Percentiles rank a stretch among this genome's conserved stretches.
These are phyloP conservation scores for Felis chaus DNA, from an alignment of 2,113 vertebrate genomes.

Conservation along the genomic window DNA sequence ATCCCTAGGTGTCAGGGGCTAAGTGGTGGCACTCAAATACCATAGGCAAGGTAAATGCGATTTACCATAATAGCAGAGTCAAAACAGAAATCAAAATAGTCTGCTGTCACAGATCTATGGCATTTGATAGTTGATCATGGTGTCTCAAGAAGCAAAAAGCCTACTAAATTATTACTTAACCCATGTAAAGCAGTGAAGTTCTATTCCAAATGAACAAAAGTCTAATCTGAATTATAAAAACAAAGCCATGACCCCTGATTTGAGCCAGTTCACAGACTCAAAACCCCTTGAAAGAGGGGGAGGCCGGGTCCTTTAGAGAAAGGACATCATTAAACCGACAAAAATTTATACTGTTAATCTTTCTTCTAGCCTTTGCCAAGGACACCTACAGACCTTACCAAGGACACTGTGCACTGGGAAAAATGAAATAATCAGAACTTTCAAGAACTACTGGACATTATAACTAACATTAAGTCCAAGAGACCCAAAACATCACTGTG, in stretches of 20 bases:
- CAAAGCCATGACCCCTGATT: background rate
- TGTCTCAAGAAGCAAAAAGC: background rate
- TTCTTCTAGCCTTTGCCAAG: background rate
- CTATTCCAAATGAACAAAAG: background rate
- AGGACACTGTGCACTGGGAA: background rate
- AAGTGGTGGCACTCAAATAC: background rate
- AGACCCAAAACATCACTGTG: background rate
- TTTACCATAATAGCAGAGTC: background rate
- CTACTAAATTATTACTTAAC: background rate
- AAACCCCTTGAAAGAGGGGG: background rate
- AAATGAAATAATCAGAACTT: background rate
- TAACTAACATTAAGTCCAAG: background rate
- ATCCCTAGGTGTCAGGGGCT: no score
- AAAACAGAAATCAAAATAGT: background rate
- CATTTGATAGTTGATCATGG: background rate
- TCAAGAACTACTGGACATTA: background rate
- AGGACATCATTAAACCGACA: background rate
- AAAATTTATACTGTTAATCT: background rate
- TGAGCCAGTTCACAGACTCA: background rate
- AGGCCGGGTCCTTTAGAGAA: background rate
- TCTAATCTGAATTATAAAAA: background rate
- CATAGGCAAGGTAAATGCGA: background rate
- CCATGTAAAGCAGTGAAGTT: background rate
- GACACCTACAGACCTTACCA: background rate
- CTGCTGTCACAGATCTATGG: background rate